Conservation (phyloP, 2,113 vertebrate species). For the Nettapus auritus region DNA sequence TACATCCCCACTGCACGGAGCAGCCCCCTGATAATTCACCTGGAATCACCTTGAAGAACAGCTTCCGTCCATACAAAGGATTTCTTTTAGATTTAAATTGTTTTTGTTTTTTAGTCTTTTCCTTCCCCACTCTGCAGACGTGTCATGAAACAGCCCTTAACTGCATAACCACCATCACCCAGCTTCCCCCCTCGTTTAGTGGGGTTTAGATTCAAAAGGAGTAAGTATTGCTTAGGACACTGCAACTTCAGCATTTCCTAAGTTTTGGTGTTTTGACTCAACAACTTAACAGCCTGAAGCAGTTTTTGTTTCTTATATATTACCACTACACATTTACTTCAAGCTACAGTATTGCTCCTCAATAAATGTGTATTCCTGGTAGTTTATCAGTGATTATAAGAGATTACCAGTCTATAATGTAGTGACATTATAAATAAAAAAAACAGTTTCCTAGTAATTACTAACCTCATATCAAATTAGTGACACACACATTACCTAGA, state of each 20-base stretch:
- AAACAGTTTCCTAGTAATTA: not conserved
- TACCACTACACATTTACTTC: not conserved
- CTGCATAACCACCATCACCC: not conserved
- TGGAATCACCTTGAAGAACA: not conserved
- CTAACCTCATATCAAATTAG: not conserved
- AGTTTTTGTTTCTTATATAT: not conserved
- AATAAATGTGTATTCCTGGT: not conserved
- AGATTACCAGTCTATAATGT: not conserved
- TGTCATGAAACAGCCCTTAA: not conserved
- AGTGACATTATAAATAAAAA: not conserved
- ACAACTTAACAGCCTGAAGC: not conserved
- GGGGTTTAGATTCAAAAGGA: not conserved
- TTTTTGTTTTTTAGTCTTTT: not conserved
- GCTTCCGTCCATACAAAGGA: not conserved
- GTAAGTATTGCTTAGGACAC: not conserved
- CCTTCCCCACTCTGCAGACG: not conserved
- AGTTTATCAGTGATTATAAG: not conserved
- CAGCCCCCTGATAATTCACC: not conserved
- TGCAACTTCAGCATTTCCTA: not conserved
- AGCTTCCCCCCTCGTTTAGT: not conserved
- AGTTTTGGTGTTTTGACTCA: not conserved
- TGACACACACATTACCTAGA: accelerated
- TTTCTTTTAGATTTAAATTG: not conserved
- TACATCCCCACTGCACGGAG: not conserved
- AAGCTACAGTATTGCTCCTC: not conserved